phyloP scores from a whole-genome alignment of 2,113 vertebrate genomes.

The Syngnathoides biaculeatus region DNA sequence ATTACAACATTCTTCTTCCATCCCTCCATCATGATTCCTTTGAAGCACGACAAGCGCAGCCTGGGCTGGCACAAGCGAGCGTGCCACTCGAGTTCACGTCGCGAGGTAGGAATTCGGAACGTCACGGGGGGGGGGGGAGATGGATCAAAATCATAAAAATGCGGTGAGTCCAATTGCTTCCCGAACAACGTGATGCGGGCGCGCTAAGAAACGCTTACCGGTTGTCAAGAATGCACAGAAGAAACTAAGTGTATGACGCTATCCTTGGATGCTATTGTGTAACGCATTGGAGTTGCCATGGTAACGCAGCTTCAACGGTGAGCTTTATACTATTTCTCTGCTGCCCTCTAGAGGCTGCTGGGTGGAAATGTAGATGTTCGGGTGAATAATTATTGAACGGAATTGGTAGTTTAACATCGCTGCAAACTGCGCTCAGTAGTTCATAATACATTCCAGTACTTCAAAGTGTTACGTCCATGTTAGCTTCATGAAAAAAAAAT shows the following conservation, averaged over 20 bases:
- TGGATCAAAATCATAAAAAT: constrained; percentile 6
- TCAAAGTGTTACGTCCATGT: background rate
- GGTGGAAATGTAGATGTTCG: background rate
- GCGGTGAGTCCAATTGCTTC: background rate
- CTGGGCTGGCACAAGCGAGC: background rate
- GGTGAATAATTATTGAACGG: background rate
- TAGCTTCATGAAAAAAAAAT: background rate
- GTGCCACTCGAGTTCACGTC: background rate
- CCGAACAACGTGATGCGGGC: background rate
- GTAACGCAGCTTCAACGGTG: constrained; percentile 6
- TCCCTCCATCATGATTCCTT: background rate
- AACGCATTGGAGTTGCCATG: constrained; percentile 33
- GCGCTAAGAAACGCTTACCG: background rate
- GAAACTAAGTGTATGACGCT: no score
- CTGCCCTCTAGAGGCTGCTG: constrained; percentile 33
- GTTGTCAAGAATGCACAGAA: background rate
- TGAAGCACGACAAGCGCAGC: background rate
- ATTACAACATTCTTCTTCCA: background rate
- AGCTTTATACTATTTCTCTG: constrained; percentile 10
- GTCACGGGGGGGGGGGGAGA: background rate
- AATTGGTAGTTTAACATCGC: background rate
- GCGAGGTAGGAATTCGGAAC: background rate
- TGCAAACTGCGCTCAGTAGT: background rate
- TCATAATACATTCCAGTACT: no score
- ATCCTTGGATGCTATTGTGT: background rate